A percentile compares a stretch with the other conserved stretches of the same genome.
Evolutionary conservation across 1,140 invertebrate genomes (phyloP).

Genomic region (Archivesica marissinica): DNA sequence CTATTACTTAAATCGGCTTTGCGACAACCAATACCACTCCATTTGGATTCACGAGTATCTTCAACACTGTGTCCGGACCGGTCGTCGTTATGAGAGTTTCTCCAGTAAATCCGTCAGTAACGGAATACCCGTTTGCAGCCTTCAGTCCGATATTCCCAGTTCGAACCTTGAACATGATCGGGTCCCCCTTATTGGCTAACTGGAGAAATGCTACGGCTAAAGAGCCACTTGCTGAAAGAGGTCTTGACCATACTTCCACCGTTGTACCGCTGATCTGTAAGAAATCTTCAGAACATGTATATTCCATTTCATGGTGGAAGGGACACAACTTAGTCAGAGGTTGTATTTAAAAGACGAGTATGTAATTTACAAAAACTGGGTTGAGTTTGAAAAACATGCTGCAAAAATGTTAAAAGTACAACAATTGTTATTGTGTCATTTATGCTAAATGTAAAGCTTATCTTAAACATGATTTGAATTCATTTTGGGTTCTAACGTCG

Average conservation of each 20-base stretch:
- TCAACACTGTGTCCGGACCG: neutral
- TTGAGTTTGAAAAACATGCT: too few relatives aligned
- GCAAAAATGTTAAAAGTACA: too few relatives aligned
- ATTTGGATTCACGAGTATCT: slow-evolving; percentile 35
- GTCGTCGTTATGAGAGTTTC: slow-evolving; percentile 84
- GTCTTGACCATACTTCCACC: slow-evolving; percentile 71
- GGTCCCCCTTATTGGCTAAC: slow-evolving; percentile 52
- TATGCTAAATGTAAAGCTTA: too few relatives aligned
- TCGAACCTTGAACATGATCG: slow-evolving; percentile 83
- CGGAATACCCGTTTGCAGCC: slow-evolving; percentile 91
- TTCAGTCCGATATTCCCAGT: slow-evolving; percentile 90
- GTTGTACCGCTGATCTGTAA: slow-evolving; percentile 34
- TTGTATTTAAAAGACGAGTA: too few relatives aligned
- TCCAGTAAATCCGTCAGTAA: slow-evolving; percentile 86
- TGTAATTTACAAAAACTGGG: too few relatives aligned
- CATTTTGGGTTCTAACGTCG: too few relatives aligned
- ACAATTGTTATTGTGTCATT: too few relatives aligned
- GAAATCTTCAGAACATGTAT: too few relatives aligned
- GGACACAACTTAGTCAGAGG: too few relatives aligned
- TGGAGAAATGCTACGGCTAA: slow-evolving; percentile 73
- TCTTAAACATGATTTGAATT: too few relatives aligned
- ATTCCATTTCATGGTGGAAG: too few relatives aligned
- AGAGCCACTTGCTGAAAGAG: slow-evolving; percentile 69
- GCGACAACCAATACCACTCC: slow-evolving; percentile 41
- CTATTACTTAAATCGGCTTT: slow-evolving; percentile 10